Base-by-base conservation (phyloP, 2,113 vertebrate genomes). In the Psilopogon haemacephalus region DNA sequence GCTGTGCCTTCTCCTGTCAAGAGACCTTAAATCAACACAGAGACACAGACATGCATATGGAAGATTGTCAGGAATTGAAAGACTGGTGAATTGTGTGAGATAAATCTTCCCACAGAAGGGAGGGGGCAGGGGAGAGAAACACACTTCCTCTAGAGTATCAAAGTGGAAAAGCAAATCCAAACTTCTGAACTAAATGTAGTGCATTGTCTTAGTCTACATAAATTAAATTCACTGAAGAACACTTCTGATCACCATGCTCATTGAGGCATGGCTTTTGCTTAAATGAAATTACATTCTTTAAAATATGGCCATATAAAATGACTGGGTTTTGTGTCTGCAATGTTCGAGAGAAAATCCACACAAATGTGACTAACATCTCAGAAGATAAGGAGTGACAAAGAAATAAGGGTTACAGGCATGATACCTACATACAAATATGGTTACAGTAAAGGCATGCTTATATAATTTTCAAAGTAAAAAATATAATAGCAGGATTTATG, bases 111-210 rank as follows among this genome's bases (percentile, higher is more conserved):
- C 65, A 75, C 2, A 1, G 73, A 90, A 78, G 11, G 26, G 19
- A 48, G 33, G 4, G 10, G 28, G 24, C 48, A 17, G 6, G 13
- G 8, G 21, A 67, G 37, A 62, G 26, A 52, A 86, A 56, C 13
- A 71, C 84, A 10, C 26, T 92, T 94, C 50, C 62, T 82, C 13
- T 63, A 44, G 50, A 75, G 28, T 52, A 89, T 91, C 76, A 93
- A 93, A 94, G 76, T 37, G 62, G 33, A 72, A 89, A 90, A 76
- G 38, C 12, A 89, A 93, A 90, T 40, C n/a, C 63, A 82, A 86
- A 59, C 13, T 73, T 12, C 58, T 59, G 8, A 89, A 46, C 33
- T 85, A 70, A 88, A 70, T 44, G 6, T 28, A 72, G 7, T 54
- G 16, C 27, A 82, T 58, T 62, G 21, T 75, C n/a, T 82, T 40